Percentiles rank a stretch among this genome's conserved stretches.
Conservation (phyloP, 1,140 invertebrate species). For the Belonocnema kinseyi region DNA sequence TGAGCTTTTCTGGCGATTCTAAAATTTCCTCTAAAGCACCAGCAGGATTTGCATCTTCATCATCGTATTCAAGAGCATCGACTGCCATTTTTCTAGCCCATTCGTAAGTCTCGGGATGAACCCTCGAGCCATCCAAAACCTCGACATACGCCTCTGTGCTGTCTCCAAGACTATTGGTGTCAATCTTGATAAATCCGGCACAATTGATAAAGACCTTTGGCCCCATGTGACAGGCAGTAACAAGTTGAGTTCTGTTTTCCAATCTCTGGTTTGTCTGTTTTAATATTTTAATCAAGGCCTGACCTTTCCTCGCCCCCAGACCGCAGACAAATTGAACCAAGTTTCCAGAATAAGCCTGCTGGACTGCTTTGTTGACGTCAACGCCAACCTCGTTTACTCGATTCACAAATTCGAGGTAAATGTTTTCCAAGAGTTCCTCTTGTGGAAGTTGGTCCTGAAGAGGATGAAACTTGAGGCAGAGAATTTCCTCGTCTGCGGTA, state of each 20-base stretch:
- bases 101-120: constrained; percentile 99
- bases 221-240: constrained; percentile 97
- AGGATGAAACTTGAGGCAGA: constrained; percentile 90
- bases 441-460: constrained; percentile 84
- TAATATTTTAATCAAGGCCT: constrained; percentile 91
- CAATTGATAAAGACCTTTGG: constrained; percentile 99
- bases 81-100: constrained; percentile 99
- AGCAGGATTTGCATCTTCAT: constrained; percentile 96
- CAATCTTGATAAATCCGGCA: constrained; percentile 99
- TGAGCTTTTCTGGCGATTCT: constrained; percentile 94
- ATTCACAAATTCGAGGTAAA: constrained; percentile 94
- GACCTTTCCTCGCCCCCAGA: constrained; percentile 95
- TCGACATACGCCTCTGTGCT: constrained; percentile 96
- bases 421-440: constrained; percentile 89
- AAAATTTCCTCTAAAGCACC: constrained; percentile 98
- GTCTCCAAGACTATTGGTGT: constrained; percentile 95
- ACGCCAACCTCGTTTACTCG: constrained; percentile 99
- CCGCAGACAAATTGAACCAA: constrained; percentile 99
- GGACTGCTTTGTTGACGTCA: constrained; percentile 95
- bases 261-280: constrained; percentile 95
- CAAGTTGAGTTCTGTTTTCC: constrained; percentile 96
- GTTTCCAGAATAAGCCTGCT: constrained; percentile 90
- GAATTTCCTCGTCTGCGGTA: constrained; percentile 95
- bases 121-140: constrained; percentile 97
- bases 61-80: constrained; percentile 98